phyloP scores from a whole-genome alignment of 1,140 invertebrate genomes.

The Vollenhovia emeryi region DNA sequence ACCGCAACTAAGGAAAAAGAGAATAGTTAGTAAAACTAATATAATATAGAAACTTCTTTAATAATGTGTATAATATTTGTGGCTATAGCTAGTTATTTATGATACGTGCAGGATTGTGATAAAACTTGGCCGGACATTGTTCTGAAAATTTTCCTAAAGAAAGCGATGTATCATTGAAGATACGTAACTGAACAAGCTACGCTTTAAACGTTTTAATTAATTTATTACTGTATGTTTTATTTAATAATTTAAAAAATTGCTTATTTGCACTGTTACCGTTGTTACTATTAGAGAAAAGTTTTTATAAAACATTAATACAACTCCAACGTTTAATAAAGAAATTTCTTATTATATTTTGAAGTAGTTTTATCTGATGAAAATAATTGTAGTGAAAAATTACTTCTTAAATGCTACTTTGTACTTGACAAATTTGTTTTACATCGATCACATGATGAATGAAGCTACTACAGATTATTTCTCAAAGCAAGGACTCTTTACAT shows the following conservation, averaged over 20 bases:
- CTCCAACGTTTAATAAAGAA: conserved; percentile 1
- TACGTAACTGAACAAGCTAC: background rate
- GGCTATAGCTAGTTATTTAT: conserved; percentile 12
- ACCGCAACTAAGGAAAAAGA: conserved; percentile 79
- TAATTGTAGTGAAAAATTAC: background rate
- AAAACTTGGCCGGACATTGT: conserved; percentile 10
- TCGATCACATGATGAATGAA: background rate
- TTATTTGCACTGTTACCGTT: conserved; percentile 16
- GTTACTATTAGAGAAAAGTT: conserved; percentile 4
- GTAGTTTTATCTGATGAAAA: background rate
- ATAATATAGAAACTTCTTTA: conserved; percentile 18
- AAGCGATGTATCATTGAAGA: background rate
- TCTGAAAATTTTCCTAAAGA: background rate
- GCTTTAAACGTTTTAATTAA: conserved; percentile 26
- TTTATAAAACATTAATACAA: conserved; percentile 8
- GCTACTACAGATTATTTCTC: background rate
- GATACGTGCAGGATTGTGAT: conserved; percentile 16
- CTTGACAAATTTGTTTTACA: background rate
- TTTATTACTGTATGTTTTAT: background rate
- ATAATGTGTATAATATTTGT: conserved; percentile 29
- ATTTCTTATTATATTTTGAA: conserved; percentile 4
- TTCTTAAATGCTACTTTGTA: background rate
- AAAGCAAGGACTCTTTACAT: conserved; percentile 10
- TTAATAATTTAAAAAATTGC: conserved; percentile 25
- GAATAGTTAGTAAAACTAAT: conserved; percentile 77